phyloP scores from a whole-genome alignment of 1,140 invertebrate species.

The Theocolax elegans region DNA sequence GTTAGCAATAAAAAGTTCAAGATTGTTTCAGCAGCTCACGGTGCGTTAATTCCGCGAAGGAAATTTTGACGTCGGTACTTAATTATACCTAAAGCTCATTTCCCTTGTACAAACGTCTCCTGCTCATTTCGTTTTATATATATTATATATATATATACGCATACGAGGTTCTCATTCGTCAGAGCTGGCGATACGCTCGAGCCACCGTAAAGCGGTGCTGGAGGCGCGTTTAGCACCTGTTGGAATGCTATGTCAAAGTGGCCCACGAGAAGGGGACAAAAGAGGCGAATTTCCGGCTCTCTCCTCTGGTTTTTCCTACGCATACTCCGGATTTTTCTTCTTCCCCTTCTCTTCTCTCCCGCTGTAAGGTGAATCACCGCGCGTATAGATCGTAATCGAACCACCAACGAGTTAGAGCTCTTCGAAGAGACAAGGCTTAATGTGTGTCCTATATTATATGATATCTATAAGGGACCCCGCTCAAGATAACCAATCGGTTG shows the following conservation, averaged over 20 bases:
- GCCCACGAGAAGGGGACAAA: background rate
- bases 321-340: too few relatives aligned
- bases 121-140: background rate
- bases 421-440: constrained; percentile 5
- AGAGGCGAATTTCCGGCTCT: background rate
- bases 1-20: too few relatives aligned
- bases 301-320: background rate
- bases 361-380: background rate
- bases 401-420: background rate
- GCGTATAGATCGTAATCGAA: background rate
- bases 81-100: background rate
- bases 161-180: too few relatives aligned
- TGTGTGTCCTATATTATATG: too few relatives aligned
- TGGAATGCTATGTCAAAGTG: constrained; percentile 54
- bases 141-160: too few relatives aligned
- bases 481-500: too few relatives aligned
- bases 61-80: background rate
- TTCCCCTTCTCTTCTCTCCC: background rate
- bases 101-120: background rate
- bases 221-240: constrained; percentile 63
- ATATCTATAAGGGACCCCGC: too few relatives aligned
- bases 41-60: background rate
- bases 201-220: constrained; percentile 6
- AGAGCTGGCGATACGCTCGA: too few relatives aligned
- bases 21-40: too few relatives aligned